Evolutionary conservation across 2,888 invertebrate genomes (phyloP).

Genomic region (Epinotia brunnichana): DNA sequence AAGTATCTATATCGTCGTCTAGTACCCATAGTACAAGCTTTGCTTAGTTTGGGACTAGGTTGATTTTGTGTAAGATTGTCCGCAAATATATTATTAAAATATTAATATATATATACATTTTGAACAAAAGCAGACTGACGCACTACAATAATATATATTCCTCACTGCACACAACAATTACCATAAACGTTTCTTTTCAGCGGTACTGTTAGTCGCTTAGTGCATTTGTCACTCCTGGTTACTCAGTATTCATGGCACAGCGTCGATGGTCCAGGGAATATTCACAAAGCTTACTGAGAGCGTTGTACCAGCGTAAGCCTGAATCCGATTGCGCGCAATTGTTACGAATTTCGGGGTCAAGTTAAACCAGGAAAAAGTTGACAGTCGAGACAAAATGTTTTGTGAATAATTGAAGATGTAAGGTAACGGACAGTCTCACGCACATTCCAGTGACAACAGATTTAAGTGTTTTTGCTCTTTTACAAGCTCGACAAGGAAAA

Average conservation of each 20-base stretch:
- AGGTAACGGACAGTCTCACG: conserved; percentile 29
- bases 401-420: neutral
- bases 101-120: too few relatives aligned
- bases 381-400: neutral
- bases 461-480: conserved; percentile 8
- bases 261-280: conserved; percentile 24
- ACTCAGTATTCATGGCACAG: conserved; percentile 27
- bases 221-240: conserved; percentile 30
- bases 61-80: too few relatives aligned
- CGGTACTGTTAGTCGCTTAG: conserved; percentile 27
- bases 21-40: too few relatives aligned
- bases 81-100: too few relatives aligned
- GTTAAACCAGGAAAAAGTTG: neutral
- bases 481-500: neutral
- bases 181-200: conserved; percentile 34
- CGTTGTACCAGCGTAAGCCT: neutral
- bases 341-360: neutral
- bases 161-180: conserved; percentile 27
- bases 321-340: neutral
- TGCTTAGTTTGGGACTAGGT: too few relatives aligned
- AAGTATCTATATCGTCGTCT: too few relatives aligned
- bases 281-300: neutral
- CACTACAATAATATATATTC: conserved; percentile 1
- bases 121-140: neutral
- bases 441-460: conserved; percentile 25